These are phyloP conservation scores for Solen grandis DNA, from an alignment of 1,140 invertebrate genomes.

Conservation along the genomic window DNA sequence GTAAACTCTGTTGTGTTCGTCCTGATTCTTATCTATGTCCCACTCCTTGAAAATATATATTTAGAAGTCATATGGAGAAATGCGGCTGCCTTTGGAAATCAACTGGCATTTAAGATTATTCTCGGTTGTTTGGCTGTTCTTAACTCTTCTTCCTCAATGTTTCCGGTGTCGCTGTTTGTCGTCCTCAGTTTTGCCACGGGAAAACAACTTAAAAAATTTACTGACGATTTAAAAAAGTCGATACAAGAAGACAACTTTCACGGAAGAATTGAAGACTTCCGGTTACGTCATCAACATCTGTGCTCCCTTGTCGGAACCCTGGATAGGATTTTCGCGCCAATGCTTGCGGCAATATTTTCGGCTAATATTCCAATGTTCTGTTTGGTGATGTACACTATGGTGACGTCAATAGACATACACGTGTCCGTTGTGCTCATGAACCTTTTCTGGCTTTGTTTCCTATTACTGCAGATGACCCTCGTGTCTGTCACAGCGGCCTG, in stretches of 20 bases:
- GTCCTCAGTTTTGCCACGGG: slow-evolving; percentile 33
- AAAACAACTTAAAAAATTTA: slow-evolving; percentile 29
- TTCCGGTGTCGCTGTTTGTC: slow-evolving; percentile 37
- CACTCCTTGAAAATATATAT: slow-evolving; percentile 33
- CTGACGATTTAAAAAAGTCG: slow-evolving; percentile 16
- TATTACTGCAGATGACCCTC: slow-evolving; percentile 43
- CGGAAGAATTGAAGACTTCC: slow-evolving; percentile 47
- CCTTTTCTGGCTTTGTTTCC: slow-evolving; percentile 51
- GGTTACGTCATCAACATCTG: slow-evolving; percentile 48
- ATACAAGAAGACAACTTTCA: slow-evolving; percentile 24
- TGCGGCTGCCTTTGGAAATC: slow-evolving; percentile 9
- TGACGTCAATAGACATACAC: slow-evolving; percentile 37
- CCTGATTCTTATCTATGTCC: slow-evolving; percentile 38
- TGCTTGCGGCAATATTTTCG: slow-evolving; percentile 35
- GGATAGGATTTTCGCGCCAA: slow-evolving; percentile 32
- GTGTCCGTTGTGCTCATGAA: slow-evolving; percentile 49
- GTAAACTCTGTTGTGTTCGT: slow-evolving; percentile 43
- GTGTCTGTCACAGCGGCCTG: slow-evolving; percentile 34
- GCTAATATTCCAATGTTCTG: slow-evolving; percentile 56
- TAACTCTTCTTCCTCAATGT: slow-evolving; percentile 41
- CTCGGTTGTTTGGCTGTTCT: slow-evolving; percentile 30
- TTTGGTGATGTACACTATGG: slow-evolving; percentile 43
- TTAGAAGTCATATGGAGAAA: slow-evolving; percentile 46
- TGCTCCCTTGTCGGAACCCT: slow-evolving; percentile 17
- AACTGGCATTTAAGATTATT: slow-evolving; percentile 17